phyloP scores from a whole-genome alignment of 2,888 invertebrate genomes.

The Nematopogon swammerdamellus region DNA sequence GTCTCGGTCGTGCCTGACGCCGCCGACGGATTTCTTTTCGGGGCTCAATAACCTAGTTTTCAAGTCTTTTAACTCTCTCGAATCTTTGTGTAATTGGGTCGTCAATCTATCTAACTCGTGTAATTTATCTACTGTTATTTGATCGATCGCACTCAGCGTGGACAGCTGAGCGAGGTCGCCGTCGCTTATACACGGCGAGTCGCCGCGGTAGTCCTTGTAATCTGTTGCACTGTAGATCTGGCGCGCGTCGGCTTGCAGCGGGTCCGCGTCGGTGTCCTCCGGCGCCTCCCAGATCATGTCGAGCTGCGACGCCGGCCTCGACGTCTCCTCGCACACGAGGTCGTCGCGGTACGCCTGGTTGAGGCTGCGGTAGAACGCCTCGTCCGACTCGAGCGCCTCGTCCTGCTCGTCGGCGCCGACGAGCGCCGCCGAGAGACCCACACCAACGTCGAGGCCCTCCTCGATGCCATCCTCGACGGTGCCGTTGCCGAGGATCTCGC shows the following conservation, averaged over 20 bases:
- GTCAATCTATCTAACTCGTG: constrained; percentile 76
- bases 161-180: constrained; percentile 74
- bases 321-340: constrained; percentile 60
- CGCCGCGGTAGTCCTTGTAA: constrained; percentile 75
- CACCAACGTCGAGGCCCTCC: constrained; percentile 60
- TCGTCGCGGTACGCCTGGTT: constrained; percentile 87
- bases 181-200: constrained; percentile 72
- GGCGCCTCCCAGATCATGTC: constrained; percentile 87
- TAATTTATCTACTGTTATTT: constrained; percentile 74
- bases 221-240: constrained; percentile 73
- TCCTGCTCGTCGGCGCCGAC: constrained; percentile 41
- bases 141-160: constrained; percentile 72
- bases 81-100: constrained; percentile 74
- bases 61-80: constrained; percentile 72
- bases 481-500: constrained; percentile 64
- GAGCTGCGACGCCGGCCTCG: constrained; percentile 68
- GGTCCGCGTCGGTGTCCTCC: constrained; percentile 64
- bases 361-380: constrained; percentile 83
- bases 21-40: constrained; percentile 42
- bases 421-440: constrained; percentile 37
- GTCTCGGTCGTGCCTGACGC: constrained; percentile 43
- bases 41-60: constrained; percentile 68
- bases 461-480: constrained; percentile 65
- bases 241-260: constrained; percentile 52
- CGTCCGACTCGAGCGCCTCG: constrained; percentile 69